These are phyloP conservation scores for Microcebus ravelobensis DNA, from an alignment of 2,113 vertebrate genomes.

Conservation along the genomic window DNA sequence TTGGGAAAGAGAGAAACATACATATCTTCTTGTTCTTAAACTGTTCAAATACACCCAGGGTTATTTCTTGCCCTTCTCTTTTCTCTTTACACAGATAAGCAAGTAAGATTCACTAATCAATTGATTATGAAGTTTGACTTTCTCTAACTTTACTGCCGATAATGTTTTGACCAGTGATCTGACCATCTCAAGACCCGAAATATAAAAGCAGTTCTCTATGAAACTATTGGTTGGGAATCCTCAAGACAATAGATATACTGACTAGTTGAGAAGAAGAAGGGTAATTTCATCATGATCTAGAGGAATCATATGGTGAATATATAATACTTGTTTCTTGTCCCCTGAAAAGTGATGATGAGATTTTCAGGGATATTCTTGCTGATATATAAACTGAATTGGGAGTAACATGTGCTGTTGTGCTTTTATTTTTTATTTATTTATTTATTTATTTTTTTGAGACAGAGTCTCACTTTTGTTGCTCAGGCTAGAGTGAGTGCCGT, in stretches of 20 bases:
- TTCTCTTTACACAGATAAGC: not conserved
- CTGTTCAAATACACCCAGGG: not conserved
- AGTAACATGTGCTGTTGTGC: not conserved
- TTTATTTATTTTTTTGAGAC: no score
- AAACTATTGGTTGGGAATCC: not conserved
- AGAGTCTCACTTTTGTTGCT: no score
- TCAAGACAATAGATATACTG: not conserved
- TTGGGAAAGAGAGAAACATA: not conserved
- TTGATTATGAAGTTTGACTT: slow-evolving; percentile 24
- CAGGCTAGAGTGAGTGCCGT: no score
- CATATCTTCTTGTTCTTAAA: slow-evolving; percentile 9
- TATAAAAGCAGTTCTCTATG: not conserved
- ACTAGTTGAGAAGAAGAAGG: not conserved
- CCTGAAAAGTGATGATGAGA: slow-evolving; percentile 10
- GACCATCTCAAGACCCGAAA: slow-evolving; percentile 28
- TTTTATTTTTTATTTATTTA: no score
- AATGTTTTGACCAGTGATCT: slow-evolving; percentile 20
- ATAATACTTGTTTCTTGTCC: not conserved
- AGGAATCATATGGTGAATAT: not conserved
- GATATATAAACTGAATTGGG: not conserved
- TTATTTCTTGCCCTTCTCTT: not conserved
- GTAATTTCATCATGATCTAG: not conserved
- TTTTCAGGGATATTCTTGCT: slow-evolving; percentile 20
- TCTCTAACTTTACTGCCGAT: slow-evolving; percentile 16
- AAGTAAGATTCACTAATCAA: slow-evolving; percentile 26